Base-by-base conservation (phyloP, 2,888 invertebrate genomes). In the Miltochrista miniata region DNA sequence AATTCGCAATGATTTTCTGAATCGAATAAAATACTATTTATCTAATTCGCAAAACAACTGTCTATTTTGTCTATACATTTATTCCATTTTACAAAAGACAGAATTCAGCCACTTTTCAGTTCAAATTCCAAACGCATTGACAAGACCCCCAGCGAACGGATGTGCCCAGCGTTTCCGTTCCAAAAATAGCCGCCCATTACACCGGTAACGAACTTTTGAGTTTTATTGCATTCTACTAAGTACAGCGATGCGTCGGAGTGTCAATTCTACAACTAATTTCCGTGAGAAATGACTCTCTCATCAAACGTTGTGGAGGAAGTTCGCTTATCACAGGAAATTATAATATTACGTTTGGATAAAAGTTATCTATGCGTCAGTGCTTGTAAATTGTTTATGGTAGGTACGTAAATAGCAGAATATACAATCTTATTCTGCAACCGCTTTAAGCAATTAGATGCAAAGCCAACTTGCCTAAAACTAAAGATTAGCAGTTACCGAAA, bases 71-170 rank as follows among this genome's bases (percentile, higher is more conserved):
- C n/a, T n/a, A n/a, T n/a, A n/a, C n/a, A n/a, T n/a, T n/a, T n/a
- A n/a, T n/a, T n/a, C n/a, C n/a, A n/a, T n/a, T n/a, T n/a, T n/a
- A n/a, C n/a, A n/a, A n/a, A n/a, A n/a, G n/a, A n/a, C n/a, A n/a
- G n/a, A 4, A 4, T 24, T 24, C 42, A 38, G 12, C 12, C 11
- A 43, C 11, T 11, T 30, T 13, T 30, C 43, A 53, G 37, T 37
- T 66, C 65, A 72, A 52, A 53, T 37, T 41, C 63, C 66, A 72
- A 70, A 56, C 73, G 54, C 64, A 73, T 51, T 62, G 48, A 72
- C 54, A 64, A 48, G 82, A 81, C 83, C 83, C 83, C 83, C 83
- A 69, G 74, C 81, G 61, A 77, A 78, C 81, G 80, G 76, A 81
- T 62, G 71, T 60, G 54, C 64, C 48, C 56, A 54, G 38, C 69